Evolutionary conservation across 2,888 invertebrate genomes (phyloP).

Genomic region (Psylliodes chrysocephalus): DNA sequence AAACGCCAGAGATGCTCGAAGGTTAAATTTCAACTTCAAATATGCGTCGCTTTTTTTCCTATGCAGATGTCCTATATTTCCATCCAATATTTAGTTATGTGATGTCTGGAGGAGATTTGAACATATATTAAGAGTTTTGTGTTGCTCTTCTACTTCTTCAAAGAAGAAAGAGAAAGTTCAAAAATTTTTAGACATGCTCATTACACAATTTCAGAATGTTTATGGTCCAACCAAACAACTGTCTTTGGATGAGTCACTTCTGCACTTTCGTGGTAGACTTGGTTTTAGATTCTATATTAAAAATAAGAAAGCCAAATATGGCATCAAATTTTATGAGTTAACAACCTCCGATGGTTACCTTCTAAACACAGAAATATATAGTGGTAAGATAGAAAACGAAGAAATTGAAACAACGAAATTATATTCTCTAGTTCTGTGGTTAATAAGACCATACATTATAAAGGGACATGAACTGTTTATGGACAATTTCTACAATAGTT

Average conservation of each 20-base stretch:
- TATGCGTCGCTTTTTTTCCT: constrained; percentile 16
- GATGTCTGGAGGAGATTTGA: constrained; percentile 1
- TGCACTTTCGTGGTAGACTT: too few species aligned
- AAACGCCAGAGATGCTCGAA: too few species aligned
- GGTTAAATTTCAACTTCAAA: constrained; percentile 19
- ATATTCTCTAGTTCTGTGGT: constrained; percentile 16
- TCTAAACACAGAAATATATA: too few species aligned
- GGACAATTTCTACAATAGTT: constrained; percentile 26
- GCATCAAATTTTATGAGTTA: constrained; percentile 28
- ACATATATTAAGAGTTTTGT: constrained; percentile 35
- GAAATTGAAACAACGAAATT: constrained; percentile 3
- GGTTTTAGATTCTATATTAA: constrained; percentile 25
- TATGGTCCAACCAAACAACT: too few species aligned
- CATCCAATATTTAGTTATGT: background rate
- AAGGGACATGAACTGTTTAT: constrained; percentile 22
- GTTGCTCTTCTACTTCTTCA: too few species aligned
- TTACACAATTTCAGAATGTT: constrained; percentile 12
- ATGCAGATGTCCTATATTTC: too few species aligned
- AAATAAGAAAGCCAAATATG: too few species aligned
- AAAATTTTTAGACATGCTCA: constrained; percentile 22
- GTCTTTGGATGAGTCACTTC: too few species aligned
- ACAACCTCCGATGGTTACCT: constrained; percentile 29
- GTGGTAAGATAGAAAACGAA: constrained; percentile 11
- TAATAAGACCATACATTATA: constrained; percentile 21
- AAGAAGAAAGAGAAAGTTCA: constrained; percentile 29